A percentile compares a stretch with the other conserved stretches of the same genome.
These are phyloP conservation scores for Tipula unca DNA, from an alignment of 2,888 invertebrate genomes.

Conservation along the genomic window DNA sequence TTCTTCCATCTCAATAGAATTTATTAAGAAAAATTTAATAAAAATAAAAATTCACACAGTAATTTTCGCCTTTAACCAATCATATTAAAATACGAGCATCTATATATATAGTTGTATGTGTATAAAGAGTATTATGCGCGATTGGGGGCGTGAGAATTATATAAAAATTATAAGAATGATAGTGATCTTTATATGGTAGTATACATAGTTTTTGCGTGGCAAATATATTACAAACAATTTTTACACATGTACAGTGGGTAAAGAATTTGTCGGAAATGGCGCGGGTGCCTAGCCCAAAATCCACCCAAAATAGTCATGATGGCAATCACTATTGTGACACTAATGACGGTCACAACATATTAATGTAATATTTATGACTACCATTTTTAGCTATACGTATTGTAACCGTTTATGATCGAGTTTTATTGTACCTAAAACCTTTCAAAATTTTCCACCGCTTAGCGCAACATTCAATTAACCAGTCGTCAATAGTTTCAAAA, in stretches of 20 bases:
- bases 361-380: too few species aligned
- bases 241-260: background rate
- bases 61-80: background rate
- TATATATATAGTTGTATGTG: background rate
- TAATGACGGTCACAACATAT: too few species aligned
- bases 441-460: too few species aligned
- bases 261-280: background rate
- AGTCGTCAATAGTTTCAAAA: too few species aligned
- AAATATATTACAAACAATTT: background rate
- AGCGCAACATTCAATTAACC: too few species aligned
- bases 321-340: too few species aligned
- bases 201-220: background rate
- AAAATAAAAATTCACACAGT: background rate
- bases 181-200: background rate
- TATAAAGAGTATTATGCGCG: background rate
- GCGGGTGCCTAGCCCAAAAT: too few species aligned
- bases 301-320: too few species aligned
- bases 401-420: too few species aligned
- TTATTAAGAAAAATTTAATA: background rate
- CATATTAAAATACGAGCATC: background rate
- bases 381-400: too few species aligned
- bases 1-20: slow-evolving; percentile 4
- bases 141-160: background rate
- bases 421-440: too few species aligned
- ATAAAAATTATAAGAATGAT: background rate